Evolutionary conservation across 2,113 vertebrate species (phyloP).

Genomic region (Craseonycteris thonglongyai): DNA sequence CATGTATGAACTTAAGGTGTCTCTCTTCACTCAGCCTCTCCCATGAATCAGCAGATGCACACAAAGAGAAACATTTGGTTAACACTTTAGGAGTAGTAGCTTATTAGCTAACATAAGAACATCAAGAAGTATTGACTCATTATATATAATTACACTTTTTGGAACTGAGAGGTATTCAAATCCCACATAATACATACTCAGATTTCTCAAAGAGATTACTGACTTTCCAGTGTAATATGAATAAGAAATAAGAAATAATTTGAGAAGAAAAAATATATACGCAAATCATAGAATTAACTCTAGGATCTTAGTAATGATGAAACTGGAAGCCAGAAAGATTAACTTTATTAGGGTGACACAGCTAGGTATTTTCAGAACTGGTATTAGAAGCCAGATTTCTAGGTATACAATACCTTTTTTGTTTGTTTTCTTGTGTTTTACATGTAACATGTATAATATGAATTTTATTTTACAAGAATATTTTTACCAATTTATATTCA

Average conservation of each 20-base stretch:
- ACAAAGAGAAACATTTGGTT: neutral
- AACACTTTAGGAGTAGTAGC: neutral
- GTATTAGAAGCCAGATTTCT: neutral
- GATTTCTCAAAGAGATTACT: neutral
- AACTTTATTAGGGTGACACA: neutral
- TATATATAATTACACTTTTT: neutral
- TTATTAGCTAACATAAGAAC: slow-evolving; percentile 26
- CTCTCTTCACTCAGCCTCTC: neutral
- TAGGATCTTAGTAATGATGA: neutral
- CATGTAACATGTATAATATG: neutral
- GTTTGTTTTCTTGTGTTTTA: neutral
- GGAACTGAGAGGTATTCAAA: neutral
- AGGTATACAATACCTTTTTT: too few relatives aligned
- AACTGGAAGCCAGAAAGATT: neutral
- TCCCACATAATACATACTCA: neutral
- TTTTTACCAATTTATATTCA: neutral
- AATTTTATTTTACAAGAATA: neutral
- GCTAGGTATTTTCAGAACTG: neutral
- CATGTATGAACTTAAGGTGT: neutral
- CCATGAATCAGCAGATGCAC: neutral
- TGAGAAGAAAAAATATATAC: neutral
- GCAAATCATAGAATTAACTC: neutral
- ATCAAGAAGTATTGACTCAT: neutral
- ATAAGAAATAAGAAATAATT: neutral
- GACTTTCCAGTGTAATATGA: neutral